Evolutionary conservation across 2,113 vertebrate genomes (phyloP).

Genomic region (Eurystomus gularis): DNA sequence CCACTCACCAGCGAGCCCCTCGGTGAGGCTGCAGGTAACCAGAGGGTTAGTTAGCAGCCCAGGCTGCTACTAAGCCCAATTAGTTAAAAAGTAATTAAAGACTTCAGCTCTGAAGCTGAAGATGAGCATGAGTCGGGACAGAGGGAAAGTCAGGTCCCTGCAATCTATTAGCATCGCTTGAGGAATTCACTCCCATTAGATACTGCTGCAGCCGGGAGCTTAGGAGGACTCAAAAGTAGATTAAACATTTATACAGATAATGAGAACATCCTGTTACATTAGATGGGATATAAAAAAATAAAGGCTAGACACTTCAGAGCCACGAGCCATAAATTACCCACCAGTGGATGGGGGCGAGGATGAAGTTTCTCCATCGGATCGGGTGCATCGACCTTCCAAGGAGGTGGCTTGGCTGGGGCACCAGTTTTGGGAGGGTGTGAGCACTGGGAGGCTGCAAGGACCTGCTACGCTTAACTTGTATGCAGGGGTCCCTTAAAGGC

Average conservation of each 20-base stretch:
- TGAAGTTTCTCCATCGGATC: not conserved
- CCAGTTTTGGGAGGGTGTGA: not conserved
- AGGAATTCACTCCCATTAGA: slow-evolving; percentile 40
- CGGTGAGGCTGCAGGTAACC: not conserved
- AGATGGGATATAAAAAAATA: slow-evolving; percentile 62
- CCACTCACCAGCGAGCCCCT: not conserved
- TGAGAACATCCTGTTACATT: slow-evolving; percentile 66
- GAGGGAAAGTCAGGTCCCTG: slow-evolving; percentile 42
- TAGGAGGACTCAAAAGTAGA: slow-evolving; percentile 24
- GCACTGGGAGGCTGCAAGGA: not conserved
- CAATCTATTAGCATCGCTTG: slow-evolving; percentile 17
- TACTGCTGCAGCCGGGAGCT: slow-evolving; percentile 8
- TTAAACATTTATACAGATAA: slow-evolving; percentile 66
- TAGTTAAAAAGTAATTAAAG: not conserved
- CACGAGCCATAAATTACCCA: slow-evolving; percentile 50
- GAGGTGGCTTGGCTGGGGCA: not conserved
- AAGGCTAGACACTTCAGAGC: slow-evolving; percentile 56
- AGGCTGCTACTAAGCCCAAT: not conserved
- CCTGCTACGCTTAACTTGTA: not conserved
- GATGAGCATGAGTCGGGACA: not conserved
- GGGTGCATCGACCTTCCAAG: not conserved
- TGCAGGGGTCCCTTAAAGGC: not conserved
- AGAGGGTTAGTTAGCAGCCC: not conserved
- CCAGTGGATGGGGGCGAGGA: not conserved
- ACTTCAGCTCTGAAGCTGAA: not conserved